phyloP scores from a whole-genome alignment of 2,797 vertebrate species.

The Eurystomus glaucurus region DNA sequence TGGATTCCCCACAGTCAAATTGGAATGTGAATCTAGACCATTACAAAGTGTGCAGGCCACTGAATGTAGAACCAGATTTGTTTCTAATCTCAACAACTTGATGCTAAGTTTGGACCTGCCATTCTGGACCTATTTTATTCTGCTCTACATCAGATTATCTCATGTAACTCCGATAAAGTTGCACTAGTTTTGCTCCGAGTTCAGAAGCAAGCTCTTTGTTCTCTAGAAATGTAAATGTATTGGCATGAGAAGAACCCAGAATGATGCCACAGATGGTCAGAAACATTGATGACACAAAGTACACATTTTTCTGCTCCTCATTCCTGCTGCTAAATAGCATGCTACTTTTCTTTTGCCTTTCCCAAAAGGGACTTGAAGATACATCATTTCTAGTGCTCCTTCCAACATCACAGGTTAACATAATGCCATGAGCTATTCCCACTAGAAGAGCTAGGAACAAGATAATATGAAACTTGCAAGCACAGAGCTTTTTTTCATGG shows the following conservation, averaged over 20 bases:
- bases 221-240: constrained; percentile 43
- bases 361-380: constrained; percentile 51
- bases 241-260: constrained; percentile 49
- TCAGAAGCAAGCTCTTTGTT: constrained; percentile 25
- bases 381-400: background rate
- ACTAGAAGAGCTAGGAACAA: constrained; percentile 5
- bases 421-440: constrained; percentile 47
- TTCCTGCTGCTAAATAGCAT: constrained; percentile 38
- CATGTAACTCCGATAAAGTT: background rate
- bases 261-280: constrained; percentile 66
- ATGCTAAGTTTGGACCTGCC: background rate
- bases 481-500: constrained; percentile 28
- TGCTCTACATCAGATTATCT: background rate
- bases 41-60: background rate
- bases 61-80: background rate
- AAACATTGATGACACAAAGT: constrained; percentile 58
- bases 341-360: constrained; percentile 44
- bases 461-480: constrained; percentile 55
- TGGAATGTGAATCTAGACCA: background rate
- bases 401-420: constrained; percentile 48
- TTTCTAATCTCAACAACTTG: background rate
- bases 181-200: background rate
- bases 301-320: constrained; percentile 38
- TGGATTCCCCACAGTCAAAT: background rate
- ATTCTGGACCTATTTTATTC: background rate